Evolutionary conservation across 2,888 invertebrate species (phyloP).

Genomic region (Noctua janthina): DNA sequence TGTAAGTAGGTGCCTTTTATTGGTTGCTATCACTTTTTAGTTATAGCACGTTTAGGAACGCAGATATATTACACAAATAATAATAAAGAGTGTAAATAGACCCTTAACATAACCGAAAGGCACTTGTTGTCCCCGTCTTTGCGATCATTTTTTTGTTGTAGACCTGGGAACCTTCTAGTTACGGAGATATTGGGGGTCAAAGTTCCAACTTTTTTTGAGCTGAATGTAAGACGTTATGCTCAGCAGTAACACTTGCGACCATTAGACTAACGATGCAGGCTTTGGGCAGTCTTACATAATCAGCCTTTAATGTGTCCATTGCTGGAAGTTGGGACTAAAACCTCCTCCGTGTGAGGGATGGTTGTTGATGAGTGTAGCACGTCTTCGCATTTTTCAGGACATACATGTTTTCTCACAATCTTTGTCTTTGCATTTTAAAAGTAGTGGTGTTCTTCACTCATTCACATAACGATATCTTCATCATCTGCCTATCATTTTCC

Average conservation of each 20-base stretch:
- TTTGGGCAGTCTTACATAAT: background rate
- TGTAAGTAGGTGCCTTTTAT: constrained; percentile 16
- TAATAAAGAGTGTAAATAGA: no score
- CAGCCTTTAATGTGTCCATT: background rate
- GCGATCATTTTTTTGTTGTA: no score
- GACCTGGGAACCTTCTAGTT: no score
- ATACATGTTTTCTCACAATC: background rate
- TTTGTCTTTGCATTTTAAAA: background rate
- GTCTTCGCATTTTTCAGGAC: background rate
- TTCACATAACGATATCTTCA: background rate
- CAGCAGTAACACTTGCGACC: no score
- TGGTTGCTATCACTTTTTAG: background rate
- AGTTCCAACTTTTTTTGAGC: no score
- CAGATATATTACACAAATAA: background rate
- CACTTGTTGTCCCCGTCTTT: no score
- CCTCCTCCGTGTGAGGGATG: background rate
- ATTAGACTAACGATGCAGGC: no score
- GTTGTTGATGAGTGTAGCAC: background rate
- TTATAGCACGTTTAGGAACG: constrained; percentile 1
- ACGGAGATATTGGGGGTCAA: no score
- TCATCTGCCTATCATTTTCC: no score
- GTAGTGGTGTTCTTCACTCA: background rate
- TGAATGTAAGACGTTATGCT: no score
- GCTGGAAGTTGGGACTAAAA: background rate
- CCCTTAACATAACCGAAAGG: no score